Conservation (phyloP, 2,113 vertebrate genomes). For the Pseudopipra pipra region DNA sequence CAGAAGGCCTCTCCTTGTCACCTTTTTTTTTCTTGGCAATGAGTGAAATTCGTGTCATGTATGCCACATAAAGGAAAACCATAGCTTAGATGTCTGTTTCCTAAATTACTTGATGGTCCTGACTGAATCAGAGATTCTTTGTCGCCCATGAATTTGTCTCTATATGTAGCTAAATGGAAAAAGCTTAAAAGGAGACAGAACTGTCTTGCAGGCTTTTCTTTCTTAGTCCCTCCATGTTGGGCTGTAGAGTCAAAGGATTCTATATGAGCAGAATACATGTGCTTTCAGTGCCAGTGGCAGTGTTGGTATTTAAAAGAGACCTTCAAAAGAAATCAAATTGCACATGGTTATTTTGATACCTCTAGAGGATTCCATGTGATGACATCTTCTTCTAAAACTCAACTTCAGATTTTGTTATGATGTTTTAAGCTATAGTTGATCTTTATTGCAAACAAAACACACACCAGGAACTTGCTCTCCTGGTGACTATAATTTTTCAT, state of each 20-base stretch:
- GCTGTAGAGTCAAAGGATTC: not conserved
- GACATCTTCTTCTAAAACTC: not conserved
- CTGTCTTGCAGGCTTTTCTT: not conserved
- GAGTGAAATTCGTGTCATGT: not conserved
- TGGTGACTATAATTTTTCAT: not conserved
- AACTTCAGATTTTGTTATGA: not conserved
- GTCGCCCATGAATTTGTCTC: not conserved
- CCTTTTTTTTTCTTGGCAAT: not conserved
- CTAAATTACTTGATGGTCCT: not conserved
- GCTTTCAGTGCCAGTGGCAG: not conserved
- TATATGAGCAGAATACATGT: not conserved
- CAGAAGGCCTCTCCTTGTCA: not conserved
- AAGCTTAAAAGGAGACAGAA: not conserved
- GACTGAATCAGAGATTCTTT: not conserved
- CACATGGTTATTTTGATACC: not conserved
- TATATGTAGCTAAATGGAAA: not conserved
- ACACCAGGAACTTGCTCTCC: not conserved
- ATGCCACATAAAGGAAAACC: not conserved
- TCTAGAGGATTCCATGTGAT: not conserved
- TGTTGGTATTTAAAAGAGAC: not conserved
- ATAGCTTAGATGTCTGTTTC: not conserved
- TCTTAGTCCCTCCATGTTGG: not conserved
- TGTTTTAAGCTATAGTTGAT: not conserved
- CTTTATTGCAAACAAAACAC: not conserved
- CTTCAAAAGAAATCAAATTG: not conserved